Evolutionary conservation across 2,113 vertebrate genomes (phyloP).

Genomic region (Cyanoliseus patagonus): DNA sequence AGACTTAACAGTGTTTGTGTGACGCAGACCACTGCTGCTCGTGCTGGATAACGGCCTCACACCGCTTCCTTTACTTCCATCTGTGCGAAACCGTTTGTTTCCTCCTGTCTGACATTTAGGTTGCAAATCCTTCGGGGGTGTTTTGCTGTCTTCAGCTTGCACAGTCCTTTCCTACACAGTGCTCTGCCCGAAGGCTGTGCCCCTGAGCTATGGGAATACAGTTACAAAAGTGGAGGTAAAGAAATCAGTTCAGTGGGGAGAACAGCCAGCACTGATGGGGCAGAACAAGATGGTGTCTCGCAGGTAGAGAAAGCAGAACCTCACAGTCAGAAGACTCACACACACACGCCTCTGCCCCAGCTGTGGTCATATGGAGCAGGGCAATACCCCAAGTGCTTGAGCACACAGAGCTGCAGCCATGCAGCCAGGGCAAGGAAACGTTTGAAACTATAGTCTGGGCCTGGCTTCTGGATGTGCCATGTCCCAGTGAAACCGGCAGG

Average conservation of each 20-base stretch:
- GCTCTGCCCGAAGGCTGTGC: background rate
- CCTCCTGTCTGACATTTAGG: background rate
- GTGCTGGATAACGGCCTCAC: rapidly evolving
- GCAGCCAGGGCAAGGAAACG: background rate
- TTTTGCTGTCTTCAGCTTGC: background rate
- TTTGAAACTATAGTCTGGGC: background rate
- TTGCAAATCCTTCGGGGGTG: background rate
- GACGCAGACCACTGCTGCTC: background rate
- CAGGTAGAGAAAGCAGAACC: background rate
- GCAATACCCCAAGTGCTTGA: background rate
- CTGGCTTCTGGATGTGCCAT: background rate
- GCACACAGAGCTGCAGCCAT: background rate
- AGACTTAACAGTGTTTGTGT: background rate
- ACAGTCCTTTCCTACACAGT: background rate
- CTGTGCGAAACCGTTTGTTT: rapidly evolving
- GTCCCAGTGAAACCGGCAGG: background rate
- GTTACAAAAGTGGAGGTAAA: background rate
- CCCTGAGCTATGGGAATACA: background rate
- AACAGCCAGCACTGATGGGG: background rate
- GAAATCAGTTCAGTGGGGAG: background rate
- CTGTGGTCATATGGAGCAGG: rapidly evolving
- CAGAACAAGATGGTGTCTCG: background rate
- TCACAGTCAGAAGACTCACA: background rate
- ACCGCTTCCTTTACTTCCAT: background rate
- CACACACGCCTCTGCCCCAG: rapidly evolving